A percentile compares a stretch with the other conserved stretches of the same genome.
Conservation (phyloP, 2,113 vertebrate species). For the Fregata magnificens region DNA sequence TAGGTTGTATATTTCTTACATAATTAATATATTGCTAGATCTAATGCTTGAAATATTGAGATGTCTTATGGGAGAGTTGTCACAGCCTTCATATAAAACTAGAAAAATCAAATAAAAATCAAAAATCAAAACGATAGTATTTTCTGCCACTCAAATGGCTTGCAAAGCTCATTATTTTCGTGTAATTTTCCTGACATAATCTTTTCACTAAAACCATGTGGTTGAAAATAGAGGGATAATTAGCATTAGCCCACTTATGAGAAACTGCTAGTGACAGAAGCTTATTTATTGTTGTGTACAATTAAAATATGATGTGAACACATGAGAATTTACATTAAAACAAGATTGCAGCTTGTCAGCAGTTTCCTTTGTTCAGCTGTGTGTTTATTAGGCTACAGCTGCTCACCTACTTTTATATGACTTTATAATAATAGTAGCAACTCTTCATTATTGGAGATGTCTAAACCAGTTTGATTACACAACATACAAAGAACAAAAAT, state of each 20-base stretch:
- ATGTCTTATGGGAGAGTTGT: neutral
- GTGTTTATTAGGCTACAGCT: constrained; percentile 50
- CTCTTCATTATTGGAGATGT: constrained; percentile 13
- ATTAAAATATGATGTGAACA: constrained; percentile 19
- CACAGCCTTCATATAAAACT: neutral
- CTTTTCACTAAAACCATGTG: neutral
- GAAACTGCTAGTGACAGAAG: constrained; percentile 28
- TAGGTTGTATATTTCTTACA: neutral
- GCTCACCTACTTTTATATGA: constrained; percentile 47
- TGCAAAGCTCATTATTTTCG: neutral
- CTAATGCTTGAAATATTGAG: neutral
- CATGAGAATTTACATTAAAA: constrained; percentile 56
- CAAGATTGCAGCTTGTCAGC: constrained; percentile 25
- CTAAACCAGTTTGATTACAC: constrained; percentile 31
- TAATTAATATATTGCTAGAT: neutral
- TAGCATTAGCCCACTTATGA: constrained; percentile 45
- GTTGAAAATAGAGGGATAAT: constrained; percentile 45
- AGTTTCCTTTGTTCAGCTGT: constrained; percentile 35
- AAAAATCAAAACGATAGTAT: neutral
- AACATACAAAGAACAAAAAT: neutral
- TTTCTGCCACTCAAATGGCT: constrained; percentile 6
- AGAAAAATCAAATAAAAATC: neutral
- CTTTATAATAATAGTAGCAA: constrained; percentile 42
- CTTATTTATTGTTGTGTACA: constrained; percentile 14
- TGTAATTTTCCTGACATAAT: neutral